Evolutionary conservation across 1,140 invertebrate species (phyloP), one percentile per base, ranked within the genome.

Genomic region (Heliconius nattereri): DNA sequence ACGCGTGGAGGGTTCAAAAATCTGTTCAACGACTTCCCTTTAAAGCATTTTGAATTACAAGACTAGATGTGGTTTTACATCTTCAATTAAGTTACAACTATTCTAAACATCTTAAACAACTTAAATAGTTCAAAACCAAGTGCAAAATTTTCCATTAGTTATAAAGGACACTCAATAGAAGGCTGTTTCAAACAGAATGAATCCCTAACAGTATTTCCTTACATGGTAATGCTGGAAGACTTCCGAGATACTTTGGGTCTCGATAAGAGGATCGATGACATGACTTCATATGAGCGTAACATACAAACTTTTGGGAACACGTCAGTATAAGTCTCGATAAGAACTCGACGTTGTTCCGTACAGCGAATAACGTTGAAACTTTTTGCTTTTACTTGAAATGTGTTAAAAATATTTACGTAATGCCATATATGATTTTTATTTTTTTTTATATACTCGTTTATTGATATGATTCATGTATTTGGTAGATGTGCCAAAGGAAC

Each of bases 201-300:
- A 23, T 11, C 54, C 54, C 8, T 57, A 57, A 57, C 20, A 20
- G n/a, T 57, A 57, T 57, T 57, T 23, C 54, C 54, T 57, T 23
- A 57, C n/a, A 57, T 57, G 54, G 54, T 57, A 57, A 57, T 57
- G 8, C 20, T 57, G 11, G 54, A 57, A 57, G 54, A 9, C 7
- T 8, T 11, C 20, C 20, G 9, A 57, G 54, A 57, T 23, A 57
- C n/a, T 57, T 23, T 57, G 54, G 54, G 54, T 57, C 11, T 57
- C 54, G 54, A 57, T 57, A 57, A 57, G 23, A 79, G 73, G 45
- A 80, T 85, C n/a, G 83, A 84, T 57, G 84, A 86, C 35, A 71
- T 81, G 23, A 85, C 81, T n/a, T 23, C 84, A 57, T 85, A 79
- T 40, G n/a, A 57, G 54, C 54, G 20, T 75, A 82, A 73, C 73